These are phyloP conservation scores for Mustela nigripes DNA, from an alignment of 2,113 vertebrate species.

Conservation along the genomic window DNA sequence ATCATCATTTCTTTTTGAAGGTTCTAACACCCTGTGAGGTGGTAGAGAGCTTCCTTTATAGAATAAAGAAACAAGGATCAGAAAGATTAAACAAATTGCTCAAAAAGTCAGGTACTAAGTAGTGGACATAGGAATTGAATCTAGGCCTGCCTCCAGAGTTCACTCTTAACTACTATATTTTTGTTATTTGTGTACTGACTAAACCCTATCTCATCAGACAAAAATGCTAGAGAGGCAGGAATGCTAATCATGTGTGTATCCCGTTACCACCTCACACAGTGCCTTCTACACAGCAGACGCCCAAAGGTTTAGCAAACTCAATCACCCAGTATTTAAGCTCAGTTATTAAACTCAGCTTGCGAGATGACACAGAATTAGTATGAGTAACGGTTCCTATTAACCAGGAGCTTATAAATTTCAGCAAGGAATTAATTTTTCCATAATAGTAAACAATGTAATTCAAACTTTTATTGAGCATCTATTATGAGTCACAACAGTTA, in stretches of 20 bases:
- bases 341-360: not conserved
- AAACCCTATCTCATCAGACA: not conserved
- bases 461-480: conserved; percentile 40
- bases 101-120: not conserved
- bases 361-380: not conserved
- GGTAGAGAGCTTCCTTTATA: conserved; percentile 15
- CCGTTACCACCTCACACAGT: not conserved
- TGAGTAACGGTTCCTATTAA: not conserved
- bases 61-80: conserved; percentile 1
- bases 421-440: not conserved
- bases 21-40: not conserved
- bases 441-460: conserved; percentile 35
- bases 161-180: not conserved
- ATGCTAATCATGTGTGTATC: conserved; percentile 20
- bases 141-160: not conserved
- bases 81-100: not conserved
- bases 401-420: not conserved
- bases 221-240: conserved; percentile 25
- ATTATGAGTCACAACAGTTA: conserved; percentile 28
- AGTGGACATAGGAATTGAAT: not conserved
- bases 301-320: conserved; percentile 2
- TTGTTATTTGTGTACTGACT: conserved; percentile 9
- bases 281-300: not conserved
- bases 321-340: conserved; percentile 11
- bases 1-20: conserved; percentile 56